Evolutionary conservation across 2,113 vertebrate genomes (phyloP), one percentile per base, ranked within the genome.

Genomic region (Microcebus murinus): DNA sequence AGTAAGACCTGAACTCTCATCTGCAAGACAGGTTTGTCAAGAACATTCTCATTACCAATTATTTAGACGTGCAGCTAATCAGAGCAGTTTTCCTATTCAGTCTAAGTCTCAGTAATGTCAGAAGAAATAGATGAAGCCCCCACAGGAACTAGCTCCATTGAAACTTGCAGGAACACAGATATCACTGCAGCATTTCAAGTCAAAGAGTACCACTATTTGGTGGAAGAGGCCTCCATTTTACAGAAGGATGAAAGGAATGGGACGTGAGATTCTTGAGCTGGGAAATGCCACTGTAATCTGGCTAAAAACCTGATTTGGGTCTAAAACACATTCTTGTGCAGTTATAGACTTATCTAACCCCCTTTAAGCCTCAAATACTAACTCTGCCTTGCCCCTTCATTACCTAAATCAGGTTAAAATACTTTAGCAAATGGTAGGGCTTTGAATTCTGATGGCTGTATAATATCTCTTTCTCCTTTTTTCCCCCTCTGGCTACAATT

Each of bases 1-100:
- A 88, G 23, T 6, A 61, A 57, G 12, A 48, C n/a, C 8, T 31
- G 25, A 71, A 36, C 39, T 79, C 39, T 92, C 45, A 65, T 42
- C 52, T 36, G 12, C 45, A 97, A 93, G 71, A 52, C 13, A 20
- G 39, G 39, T 91, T 91, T 61, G 82, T 68, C 61, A 89, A 95
- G 17, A 5, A 76, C n/a, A 14, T 79, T 86, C 71, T 93, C 55
- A 39, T 83, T 42, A 34, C 3, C 55, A 48, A 1, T 82, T 61
- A 77, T 27, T 77, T 86, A 87, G 27, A 42, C 48, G 7, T n/a
- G 3, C 20, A 63, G 39, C 31, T 73, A 77, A 12, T 1, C 15
- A 21, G 27, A 2, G 15, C 3, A 55, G 77, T 31, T 7, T 71
- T 88, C 83, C 45, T 17, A 61, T n/a, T 57, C 39, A 73, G 25